Evolutionary conservation across 1,140 invertebrate genomes (phyloP), one percentile per base, ranked within the genome.

Genomic region (Aradophagus sp.): DNA sequence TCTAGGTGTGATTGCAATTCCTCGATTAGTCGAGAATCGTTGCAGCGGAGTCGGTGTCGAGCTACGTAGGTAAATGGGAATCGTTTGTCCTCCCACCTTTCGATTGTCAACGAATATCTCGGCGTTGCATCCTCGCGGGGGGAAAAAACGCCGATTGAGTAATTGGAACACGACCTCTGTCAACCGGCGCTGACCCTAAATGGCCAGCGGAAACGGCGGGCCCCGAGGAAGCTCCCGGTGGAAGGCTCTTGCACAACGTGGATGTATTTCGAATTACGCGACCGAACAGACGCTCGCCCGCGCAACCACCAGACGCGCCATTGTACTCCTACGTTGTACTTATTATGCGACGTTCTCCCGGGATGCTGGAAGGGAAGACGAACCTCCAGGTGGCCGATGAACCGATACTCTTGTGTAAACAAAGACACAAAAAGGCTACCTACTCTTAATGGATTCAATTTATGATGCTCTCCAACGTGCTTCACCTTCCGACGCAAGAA

Each of bases 81-180:
- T 81, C 78, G 74, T 77, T 83, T 79, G 78, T 82, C 79, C 81
- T 80, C 80, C 81, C 78, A 83, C 20, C 80, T 58, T 78, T 73
- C 79, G 70, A 83, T 83, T 82, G 81, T 80, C 75, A 73, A 23
- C 41, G 31, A 14, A 13, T 2, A 74, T 73, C 53, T 58, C 68
- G 66, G 44, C 62, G 76, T 77, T 80, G 77, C 80, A 82, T 80
- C 79, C 75, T 79, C 75, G 23, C 23, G 65, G 23, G 19, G 36
- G 52, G 55, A 70, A 68, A 72, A 59, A 73, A 75, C 31, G 59
- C 66, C 53, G 48, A 68, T 84, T 82, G 81, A 82, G 80, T 82
- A 84, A 84, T 84, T 81, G 78, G 81, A 84, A 83, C 82, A 80
- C 75, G 80, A 80, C 78, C 79, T 82, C 80, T 77, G 78, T 63